A percentile compares a stretch with the other conserved stretches of the same genome.
These are phyloP conservation scores for Euura lappo DNA, from an alignment of 1,140 invertebrate genomes.

Conservation along the genomic window DNA sequence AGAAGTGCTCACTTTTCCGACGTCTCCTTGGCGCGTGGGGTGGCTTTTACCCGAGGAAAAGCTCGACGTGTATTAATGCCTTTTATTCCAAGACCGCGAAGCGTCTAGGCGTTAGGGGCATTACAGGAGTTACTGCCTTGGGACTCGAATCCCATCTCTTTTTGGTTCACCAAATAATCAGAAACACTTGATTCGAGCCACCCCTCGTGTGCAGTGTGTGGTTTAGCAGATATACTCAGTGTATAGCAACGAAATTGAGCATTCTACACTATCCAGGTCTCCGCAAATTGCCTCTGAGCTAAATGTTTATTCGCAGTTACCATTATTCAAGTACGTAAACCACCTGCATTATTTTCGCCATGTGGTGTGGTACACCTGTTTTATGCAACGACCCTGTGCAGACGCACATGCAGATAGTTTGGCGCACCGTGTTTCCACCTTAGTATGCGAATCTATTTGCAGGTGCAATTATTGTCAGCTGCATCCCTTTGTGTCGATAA, in stretches of 20 bases:
- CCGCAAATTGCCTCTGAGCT: background rate
- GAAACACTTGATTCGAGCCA: no score
- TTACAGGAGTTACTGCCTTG: background rate
- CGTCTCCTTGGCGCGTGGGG: background rate
- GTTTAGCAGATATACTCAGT: no score
- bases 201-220: no score
- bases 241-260: no score
- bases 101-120: background rate
- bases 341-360: background rate
- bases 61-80: background rate
- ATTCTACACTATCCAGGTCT: background rate
- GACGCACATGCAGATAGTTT: no score
- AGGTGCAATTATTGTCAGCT: slow-evolving; percentile 4
- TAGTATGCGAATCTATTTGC: background rate
- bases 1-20: background rate
- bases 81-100: background rate
- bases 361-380: background rate
- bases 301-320: background rate
- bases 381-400: background rate
- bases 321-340: background rate
- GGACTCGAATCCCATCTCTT: background rate
- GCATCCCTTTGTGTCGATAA: background rate
- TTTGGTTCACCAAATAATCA: background rate
- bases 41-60: background rate
- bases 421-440: background rate